Evolutionary conservation across 2,113 vertebrate species (phyloP).

Genomic region (Struthio camelus): DNA sequence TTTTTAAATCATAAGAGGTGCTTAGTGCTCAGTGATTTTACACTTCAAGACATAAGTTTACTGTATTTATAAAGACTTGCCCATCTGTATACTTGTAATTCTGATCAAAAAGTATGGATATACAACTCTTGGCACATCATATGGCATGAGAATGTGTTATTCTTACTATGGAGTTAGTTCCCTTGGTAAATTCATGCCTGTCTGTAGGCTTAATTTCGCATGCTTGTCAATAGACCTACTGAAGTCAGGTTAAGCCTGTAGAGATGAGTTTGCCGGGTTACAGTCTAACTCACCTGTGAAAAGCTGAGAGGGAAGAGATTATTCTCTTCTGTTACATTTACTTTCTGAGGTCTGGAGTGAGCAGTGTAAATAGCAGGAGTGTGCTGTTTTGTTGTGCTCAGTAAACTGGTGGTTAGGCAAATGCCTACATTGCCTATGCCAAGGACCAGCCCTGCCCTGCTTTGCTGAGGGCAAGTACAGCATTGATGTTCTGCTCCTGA

Average conservation of each 20-base stretch:
- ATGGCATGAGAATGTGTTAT: not conserved
- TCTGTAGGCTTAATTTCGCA: not conserved
- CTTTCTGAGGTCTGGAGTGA: not conserved
- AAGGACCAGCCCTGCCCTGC: not conserved
- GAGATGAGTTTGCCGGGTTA: not conserved
- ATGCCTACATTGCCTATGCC: not conserved
- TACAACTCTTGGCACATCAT: not conserved
- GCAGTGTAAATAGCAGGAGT: not conserved
- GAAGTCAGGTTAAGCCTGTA: not conserved
- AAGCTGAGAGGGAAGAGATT: not conserved
- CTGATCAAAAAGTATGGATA: not conserved
- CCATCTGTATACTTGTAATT: rapidly evolving
- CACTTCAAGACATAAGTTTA: not conserved
- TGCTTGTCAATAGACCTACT: not conserved
- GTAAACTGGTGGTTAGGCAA: not conserved
- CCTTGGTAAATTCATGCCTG: not conserved
- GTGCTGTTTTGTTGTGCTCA: not conserved
- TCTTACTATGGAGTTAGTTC: not conserved
- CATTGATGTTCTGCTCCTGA: not conserved
- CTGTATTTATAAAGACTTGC: not conserved
- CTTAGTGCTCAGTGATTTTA: not conserved
- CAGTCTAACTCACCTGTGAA: not conserved
- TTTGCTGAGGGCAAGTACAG: not conserved
- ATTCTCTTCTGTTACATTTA: not conserved
- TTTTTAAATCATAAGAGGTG: not conserved